Percentiles rank a stretch among this genome's conserved stretches.
phyloP scores from a whole-genome alignment of 2,797 vertebrate species.

The Potorous gilbertii region DNA sequence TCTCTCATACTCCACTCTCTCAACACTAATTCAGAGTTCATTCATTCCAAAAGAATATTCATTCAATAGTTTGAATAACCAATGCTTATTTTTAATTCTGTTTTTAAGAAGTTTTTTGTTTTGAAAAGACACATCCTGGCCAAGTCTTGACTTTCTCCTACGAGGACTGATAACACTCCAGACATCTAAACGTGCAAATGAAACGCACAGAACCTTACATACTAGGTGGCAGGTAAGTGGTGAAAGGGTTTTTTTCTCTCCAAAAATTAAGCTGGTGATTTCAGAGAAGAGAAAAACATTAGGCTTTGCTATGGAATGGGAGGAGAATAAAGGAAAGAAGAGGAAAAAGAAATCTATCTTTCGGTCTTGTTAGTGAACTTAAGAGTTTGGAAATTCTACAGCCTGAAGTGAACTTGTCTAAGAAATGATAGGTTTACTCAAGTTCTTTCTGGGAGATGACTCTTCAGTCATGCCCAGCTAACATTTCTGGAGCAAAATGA shows the following conservation, averaged over 20 bases:
- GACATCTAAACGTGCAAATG: background rate
- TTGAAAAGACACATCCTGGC: background rate
- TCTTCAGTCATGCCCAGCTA: background rate
- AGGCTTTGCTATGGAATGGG: background rate
- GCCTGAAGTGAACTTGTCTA: background rate
- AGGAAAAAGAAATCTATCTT: background rate
- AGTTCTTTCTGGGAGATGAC: background rate
- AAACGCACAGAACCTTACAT: background rate
- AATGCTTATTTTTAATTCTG: background rate
- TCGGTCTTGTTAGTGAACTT: background rate
- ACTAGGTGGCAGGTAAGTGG: background rate
- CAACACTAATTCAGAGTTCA: background rate
- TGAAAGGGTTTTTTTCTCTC: background rate
- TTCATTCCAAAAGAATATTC: background rate
- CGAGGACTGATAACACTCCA: background rate
- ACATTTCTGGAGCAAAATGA: background rate
- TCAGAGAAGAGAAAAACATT: background rate
- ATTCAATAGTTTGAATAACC: background rate
- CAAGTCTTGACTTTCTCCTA: background rate
- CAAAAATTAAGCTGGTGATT: background rate
- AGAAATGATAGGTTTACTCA: background rate
- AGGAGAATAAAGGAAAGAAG: background rate
- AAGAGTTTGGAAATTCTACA: background rate
- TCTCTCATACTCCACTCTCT: background rate
- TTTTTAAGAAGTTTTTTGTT: background rate